Conservation (phyloP, 2,797 vertebrate species). For the Argya squamiceps region DNA sequence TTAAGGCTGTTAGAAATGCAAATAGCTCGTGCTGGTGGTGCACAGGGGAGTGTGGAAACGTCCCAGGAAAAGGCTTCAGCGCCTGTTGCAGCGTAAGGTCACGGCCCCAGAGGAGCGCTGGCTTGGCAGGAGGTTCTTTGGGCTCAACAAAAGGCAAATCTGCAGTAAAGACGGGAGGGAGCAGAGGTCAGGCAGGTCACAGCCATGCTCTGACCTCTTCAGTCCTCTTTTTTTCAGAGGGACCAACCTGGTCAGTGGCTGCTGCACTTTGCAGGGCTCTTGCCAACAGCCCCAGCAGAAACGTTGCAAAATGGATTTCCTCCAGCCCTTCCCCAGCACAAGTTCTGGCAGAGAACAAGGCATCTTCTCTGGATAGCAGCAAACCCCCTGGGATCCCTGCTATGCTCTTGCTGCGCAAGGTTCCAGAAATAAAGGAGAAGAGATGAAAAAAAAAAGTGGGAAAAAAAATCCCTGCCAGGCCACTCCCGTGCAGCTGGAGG, state of each 20-base stretch:
- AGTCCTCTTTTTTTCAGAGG: not conserved
- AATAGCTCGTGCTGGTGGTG: accelerated
- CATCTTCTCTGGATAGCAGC: not conserved
- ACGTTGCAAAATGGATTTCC: not conserved
- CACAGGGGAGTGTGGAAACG: accelerated
- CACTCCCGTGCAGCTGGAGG: not conserved
- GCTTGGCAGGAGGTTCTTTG: not conserved
- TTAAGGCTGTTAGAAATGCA: not conserved
- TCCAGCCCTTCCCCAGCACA: not conserved
- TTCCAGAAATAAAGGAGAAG: not conserved
- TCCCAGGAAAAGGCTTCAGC: not conserved
- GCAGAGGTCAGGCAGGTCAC: not conserved
- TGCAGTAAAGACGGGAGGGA: accelerated
- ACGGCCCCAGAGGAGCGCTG: accelerated
- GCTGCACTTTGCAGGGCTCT: not conserved
- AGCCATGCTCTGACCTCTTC: not conserved
- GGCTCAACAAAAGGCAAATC: not conserved
- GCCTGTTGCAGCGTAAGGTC: not conserved
- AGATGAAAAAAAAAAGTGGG: accelerated
- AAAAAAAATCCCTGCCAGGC: not conserved
- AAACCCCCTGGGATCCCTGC: not conserved
- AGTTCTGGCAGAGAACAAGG: not conserved
- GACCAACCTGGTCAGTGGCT: not conserved
- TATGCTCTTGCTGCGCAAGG: not conserved
- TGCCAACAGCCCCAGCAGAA: not conserved